Evolutionary conservation across 2,113 vertebrate genomes (phyloP).

Genomic region (Orcinus orca): DNA sequence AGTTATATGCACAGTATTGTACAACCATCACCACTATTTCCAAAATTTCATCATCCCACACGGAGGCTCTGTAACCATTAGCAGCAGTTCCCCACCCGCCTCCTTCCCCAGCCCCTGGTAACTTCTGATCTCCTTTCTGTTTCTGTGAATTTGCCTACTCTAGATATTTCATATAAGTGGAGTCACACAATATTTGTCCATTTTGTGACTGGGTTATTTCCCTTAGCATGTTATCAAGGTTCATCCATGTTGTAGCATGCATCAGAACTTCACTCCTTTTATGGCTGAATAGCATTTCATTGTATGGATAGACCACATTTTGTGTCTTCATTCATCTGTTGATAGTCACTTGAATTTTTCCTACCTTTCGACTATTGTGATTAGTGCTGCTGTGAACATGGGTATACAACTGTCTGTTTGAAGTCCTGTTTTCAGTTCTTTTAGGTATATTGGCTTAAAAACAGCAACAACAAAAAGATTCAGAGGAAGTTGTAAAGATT

Average conservation of each 20-base stretch:
- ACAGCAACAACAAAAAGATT: background rate
- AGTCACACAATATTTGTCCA: background rate
- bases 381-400: background rate
- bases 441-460: background rate
- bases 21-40: background rate
- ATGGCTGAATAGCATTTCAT: background rate
- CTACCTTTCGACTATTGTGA: background rate
- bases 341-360: background rate
- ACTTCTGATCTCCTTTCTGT: background rate
- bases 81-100: background rate
- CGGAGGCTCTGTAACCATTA: background rate
- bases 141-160: background rate
- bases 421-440: background rate
- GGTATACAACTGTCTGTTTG: background rate
- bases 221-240: background rate
- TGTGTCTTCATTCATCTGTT: background rate
- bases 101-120: background rate
- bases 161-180: background rate
- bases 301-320: background rate
- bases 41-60: background rate
- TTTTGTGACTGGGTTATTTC: background rate
- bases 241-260: background rate
- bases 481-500: background rate
- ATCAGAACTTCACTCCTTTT: background rate
- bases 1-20: background rate